These are phyloP conservation scores for Circaetus cinerascens DNA, from an alignment of 2,113 vertebrate species.

Conservation along the genomic window DNA sequence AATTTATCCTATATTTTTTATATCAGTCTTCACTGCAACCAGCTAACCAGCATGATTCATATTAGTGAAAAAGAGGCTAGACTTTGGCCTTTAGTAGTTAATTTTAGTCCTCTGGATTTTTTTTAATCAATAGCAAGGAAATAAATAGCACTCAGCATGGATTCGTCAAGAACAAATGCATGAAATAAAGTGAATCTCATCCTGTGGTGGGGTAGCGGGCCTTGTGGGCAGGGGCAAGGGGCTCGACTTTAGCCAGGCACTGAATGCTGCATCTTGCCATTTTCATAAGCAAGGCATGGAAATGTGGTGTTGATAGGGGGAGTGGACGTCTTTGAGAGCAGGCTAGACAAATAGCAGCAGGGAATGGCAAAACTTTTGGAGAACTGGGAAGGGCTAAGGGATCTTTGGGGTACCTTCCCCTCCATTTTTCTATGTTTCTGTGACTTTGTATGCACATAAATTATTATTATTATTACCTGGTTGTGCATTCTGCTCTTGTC, in stretches of 20 bases:
- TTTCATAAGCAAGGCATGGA: not conserved
- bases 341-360: not conserved
- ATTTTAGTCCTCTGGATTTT: not conserved
- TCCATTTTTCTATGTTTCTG: not conserved
- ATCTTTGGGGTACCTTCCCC: not conserved
- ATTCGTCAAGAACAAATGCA: not conserved
- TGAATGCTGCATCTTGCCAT: not conserved
- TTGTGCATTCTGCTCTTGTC: not conserved
- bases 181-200: not conserved
- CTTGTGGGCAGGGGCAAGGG: fast-evolving
- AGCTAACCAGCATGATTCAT: not conserved
- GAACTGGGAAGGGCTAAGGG: not conserved
- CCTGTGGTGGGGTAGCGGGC: not conserved
- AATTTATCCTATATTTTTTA: not conserved
- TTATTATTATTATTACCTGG: not conserved
- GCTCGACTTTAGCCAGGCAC: not conserved
- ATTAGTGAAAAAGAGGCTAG: not conserved
- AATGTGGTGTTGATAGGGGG: not conserved
- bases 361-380: not conserved
- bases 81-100: not conserved
- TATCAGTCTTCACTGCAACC: not conserved
- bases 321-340: not conserved
- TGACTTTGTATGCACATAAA: not conserved
- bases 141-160: not conserved
- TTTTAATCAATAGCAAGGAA: not conserved